Evolutionary conservation across 2,888 invertebrate genomes (phyloP).

Genomic region (Rhabditophanes sp.): DNA sequence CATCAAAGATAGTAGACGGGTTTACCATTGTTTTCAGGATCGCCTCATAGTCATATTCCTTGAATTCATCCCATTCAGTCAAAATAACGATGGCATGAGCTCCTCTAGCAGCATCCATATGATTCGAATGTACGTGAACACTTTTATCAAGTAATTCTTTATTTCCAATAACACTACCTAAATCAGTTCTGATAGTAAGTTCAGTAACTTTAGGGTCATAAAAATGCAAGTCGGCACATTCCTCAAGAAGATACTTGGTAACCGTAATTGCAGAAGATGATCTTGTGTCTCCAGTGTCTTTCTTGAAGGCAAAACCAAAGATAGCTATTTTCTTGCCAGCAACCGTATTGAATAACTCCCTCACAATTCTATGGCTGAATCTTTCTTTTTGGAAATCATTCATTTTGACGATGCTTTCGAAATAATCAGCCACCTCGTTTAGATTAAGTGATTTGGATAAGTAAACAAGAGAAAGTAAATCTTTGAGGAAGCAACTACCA

Average conservation of each 20-base stretch:
- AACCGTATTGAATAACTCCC: slow-evolving; percentile 85
- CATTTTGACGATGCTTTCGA: slow-evolving; percentile 91
- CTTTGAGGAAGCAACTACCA: no score
- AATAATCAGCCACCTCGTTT: slow-evolving; percentile 87
- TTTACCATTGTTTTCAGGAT: slow-evolving; percentile 90
- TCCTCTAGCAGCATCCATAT: slow-evolving; percentile 67
- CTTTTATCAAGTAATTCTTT: slow-evolving; percentile 8
- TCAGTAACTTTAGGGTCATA: slow-evolving; percentile 80
- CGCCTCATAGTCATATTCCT: slow-evolving; percentile 67
- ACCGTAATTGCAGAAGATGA: slow-evolving; percentile 90
- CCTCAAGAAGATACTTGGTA: slow-evolving; percentile 74
- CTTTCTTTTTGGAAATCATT: slow-evolving; percentile 89
- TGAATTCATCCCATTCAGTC: slow-evolving; percentile 98
- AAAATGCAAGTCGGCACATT: slow-evolving; percentile 79
- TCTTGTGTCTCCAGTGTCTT: slow-evolving; percentile 89
- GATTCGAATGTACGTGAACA: no score
- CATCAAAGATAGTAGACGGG: slow-evolving; percentile 93
- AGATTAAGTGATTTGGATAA: slow-evolving; percentile 86
- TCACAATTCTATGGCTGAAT: slow-evolving; percentile 74
- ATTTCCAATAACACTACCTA: slow-evolving; percentile 20
- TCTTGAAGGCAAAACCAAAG: slow-evolving; percentile 94
- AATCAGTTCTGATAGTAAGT: slow-evolving; percentile 44
- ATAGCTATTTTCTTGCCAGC: slow-evolving; percentile 85
- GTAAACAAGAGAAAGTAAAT: slow-evolving; percentile 89
- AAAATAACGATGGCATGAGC: slow-evolving; percentile 88